These are phyloP conservation scores for Microtus ochrogaster DNA, from an alignment of 2,113 vertebrate genomes.

Conservation along the genomic window DNA sequence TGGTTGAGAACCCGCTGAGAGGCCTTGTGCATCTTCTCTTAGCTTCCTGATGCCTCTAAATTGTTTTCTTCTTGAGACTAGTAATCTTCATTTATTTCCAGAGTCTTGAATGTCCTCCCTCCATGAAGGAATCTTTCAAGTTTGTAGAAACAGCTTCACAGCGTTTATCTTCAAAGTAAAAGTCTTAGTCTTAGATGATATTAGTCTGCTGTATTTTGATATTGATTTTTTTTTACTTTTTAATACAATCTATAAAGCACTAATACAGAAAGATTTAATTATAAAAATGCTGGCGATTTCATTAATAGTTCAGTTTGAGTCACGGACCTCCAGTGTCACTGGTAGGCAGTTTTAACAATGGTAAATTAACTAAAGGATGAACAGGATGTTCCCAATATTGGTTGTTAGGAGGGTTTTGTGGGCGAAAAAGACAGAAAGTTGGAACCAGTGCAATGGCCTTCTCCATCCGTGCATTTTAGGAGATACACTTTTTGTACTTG, in stretches of 20 bases:
- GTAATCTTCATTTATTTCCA: neutral
- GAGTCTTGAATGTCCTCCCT: neutral
- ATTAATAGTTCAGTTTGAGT: neutral
- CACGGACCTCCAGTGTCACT: neutral
- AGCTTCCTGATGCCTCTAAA: neutral
- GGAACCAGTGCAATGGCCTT: neutral
- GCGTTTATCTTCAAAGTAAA: neutral
- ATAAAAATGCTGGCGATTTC: neutral
- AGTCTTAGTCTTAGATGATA: neutral
- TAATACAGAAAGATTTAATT: neutral
- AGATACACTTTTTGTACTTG: neutral
- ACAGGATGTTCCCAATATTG: neutral
- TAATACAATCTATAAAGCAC: neutral
- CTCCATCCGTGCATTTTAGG: neutral
- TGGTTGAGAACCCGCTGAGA: too few species aligned
- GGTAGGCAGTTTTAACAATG: neutral
- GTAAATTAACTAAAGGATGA: neutral
- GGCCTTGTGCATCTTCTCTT: neutral
- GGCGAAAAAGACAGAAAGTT: neutral
- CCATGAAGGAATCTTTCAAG: neutral
- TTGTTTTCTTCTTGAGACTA: neutral
- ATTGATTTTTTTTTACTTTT: conserved; percentile 7
- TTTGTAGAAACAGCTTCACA: neutral
- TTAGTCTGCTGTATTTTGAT: neutral
- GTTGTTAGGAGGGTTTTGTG: neutral